Percentiles rank a stretch among this genome's conserved stretches.
Conservation (phyloP, 2,797 vertebrate genomes). For the Coregonus sp. region DNA sequence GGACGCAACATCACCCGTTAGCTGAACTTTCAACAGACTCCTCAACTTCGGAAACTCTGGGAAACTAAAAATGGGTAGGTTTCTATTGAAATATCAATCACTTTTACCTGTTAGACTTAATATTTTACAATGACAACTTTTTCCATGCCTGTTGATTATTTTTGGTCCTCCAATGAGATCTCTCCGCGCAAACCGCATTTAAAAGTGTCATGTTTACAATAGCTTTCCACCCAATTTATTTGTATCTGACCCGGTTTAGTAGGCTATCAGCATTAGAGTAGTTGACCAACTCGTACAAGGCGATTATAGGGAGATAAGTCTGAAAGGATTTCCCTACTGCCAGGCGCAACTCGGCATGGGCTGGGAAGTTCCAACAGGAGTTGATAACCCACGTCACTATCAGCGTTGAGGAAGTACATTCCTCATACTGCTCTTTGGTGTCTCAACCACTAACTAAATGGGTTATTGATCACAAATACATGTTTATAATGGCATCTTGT, state of each 20-base stretch:
- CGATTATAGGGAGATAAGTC: constrained; percentile 75
- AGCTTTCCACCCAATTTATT: constrained; percentile 21
- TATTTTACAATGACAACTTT: not conserved
- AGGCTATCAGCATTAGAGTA: constrained; percentile 46
- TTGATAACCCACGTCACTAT: not conserved
- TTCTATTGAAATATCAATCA: not conserved
- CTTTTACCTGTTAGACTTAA: not conserved
- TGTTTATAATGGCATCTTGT: not conserved
- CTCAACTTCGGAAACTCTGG: constrained; percentile 52
- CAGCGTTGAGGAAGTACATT: not conserved
- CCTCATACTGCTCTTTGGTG: not conserved
- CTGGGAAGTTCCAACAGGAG: constrained; percentile 1
- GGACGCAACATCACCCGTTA: constrained; percentile 58
- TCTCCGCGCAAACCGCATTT: no score
- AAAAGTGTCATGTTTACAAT: not conserved
- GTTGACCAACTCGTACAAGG: constrained; percentile 59
- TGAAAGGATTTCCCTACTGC: constrained; percentile 54
- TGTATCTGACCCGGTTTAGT: constrained; percentile 57
- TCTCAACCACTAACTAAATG: not conserved
- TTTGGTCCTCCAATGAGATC: not conserved
- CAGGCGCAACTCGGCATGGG: not conserved
- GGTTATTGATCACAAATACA: not conserved
- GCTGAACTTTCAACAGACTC: constrained; percentile 51
- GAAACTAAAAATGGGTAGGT: constrained; percentile 71
- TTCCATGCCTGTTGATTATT: not conserved